These are phyloP conservation scores for Anoura caudifer DNA, from an alignment of 2,113 vertebrate genomes.

Conservation along the genomic window DNA sequence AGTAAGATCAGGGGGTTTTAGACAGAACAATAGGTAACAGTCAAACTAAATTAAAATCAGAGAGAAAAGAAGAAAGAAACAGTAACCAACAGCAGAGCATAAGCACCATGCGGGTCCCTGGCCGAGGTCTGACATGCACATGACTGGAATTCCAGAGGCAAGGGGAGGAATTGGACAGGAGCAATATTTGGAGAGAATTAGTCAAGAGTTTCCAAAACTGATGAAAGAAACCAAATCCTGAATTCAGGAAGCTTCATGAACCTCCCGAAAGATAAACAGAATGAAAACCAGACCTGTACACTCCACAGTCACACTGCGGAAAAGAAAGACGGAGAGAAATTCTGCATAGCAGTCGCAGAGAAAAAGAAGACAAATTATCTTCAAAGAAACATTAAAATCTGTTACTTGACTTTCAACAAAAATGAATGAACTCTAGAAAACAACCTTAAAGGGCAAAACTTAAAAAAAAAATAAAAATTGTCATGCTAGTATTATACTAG, in stretches of 20 bases:
- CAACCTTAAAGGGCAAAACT: neutral
- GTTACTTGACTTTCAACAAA: neutral
- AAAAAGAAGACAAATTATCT: neutral
- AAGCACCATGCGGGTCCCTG: too few species aligned
- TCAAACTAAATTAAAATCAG: neutral
- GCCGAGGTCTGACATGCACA: neutral
- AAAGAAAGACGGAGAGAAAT: neutral
- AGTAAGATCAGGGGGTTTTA: neutral
- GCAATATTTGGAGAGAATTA: neutral
- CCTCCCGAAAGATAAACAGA: neutral
- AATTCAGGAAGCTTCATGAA: neutral
- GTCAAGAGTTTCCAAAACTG: neutral
- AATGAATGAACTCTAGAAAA: neutral
- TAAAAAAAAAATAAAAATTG: neutral
- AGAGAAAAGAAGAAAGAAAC: neutral
- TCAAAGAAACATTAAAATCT: neutral
- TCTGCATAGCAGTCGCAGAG: neutral
- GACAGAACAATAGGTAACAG: neutral
- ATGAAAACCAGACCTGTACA: neutral
- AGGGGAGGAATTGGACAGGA: neutral
- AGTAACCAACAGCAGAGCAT: neutral
- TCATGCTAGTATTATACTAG: neutral
- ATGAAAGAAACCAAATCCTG: neutral
- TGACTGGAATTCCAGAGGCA: neutral
- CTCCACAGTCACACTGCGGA: neutral